phyloP scores from a whole-genome alignment of 2,888 invertebrate genomes.

The Chrysolina haemoptera region DNA sequence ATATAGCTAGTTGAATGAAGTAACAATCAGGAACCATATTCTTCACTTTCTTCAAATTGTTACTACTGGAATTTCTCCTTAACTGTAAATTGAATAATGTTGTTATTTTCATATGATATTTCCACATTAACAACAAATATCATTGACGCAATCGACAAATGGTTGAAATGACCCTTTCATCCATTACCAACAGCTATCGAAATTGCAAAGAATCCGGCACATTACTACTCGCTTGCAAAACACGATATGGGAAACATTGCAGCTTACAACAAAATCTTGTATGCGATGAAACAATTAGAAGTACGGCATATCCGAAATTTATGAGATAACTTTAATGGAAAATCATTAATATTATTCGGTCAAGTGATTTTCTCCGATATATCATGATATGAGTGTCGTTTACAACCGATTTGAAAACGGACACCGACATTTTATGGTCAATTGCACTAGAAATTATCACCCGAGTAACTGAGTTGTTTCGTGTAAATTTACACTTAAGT shows the following conservation, averaged over 20 bases:
- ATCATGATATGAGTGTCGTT: constrained; percentile 11
- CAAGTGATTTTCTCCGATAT: background rate
- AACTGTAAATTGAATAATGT: too few relatives aligned
- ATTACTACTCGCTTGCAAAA: background rate
- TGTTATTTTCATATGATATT: too few relatives aligned
- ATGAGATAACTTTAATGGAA: constrained; percentile 8
- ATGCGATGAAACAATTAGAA: background rate
- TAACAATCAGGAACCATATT: too few relatives aligned
- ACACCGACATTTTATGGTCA: constrained; percentile 9
- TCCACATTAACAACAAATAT: background rate
- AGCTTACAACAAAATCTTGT: background rate
- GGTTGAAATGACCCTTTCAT: background rate
- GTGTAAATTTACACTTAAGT: background rate
- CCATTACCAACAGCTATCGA: background rate
- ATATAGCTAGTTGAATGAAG: too few relatives aligned
- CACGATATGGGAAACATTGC: constrained; percentile 5
- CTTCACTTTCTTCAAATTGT: too few relatives aligned
- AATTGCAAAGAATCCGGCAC: background rate
- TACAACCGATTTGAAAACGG: constrained; percentile 5
- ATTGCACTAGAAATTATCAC: background rate
- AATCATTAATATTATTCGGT: constrained; percentile 12
- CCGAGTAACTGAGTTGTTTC: background rate
- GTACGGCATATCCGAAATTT: background rate
- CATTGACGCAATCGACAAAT: background rate
- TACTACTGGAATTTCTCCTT: too few relatives aligned